A percentile compares a stretch with the other conserved stretches of the same genome.
Evolutionary conservation across 2,797 vertebrate genomes (phyloP).

Genomic region (Parauchenoglanis ngamensis): DNA sequence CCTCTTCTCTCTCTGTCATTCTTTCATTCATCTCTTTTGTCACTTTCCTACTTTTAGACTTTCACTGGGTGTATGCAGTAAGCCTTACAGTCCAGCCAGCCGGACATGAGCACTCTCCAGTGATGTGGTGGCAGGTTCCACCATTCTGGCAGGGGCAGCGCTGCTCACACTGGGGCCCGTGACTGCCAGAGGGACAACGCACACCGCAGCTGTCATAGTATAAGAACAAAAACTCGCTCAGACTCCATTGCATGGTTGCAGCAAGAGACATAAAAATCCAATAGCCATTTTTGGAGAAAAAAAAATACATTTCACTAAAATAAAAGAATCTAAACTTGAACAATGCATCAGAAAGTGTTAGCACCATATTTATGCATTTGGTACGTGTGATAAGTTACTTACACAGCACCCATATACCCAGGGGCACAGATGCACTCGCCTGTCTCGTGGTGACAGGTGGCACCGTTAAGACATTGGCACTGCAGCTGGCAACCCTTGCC

Average conservation of each 20-base stretch:
- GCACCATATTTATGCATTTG: not conserved
- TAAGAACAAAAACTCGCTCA: slow-evolving; percentile 28
- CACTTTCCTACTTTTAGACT: not conserved
- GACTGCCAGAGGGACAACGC: slow-evolving; percentile 91
- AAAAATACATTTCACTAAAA: not conserved
- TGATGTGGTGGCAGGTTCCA: slow-evolving; percentile 95
- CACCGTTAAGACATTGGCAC: slow-evolving; percentile 94
- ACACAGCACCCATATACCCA: slow-evolving; percentile 95
- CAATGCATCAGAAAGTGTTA: not conserved
- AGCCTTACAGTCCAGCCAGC: slow-evolving; percentile 90
- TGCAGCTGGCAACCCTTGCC: slow-evolving; percentile 92
- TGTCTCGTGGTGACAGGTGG: slow-evolving; percentile 91
- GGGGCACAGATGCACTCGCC: slow-evolving; percentile 95
- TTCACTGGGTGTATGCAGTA: slow-evolving; percentile 10
- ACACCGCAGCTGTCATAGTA: slow-evolving; percentile 86
- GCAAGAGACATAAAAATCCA: not conserved
- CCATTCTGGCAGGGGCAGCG: slow-evolving; percentile 97
- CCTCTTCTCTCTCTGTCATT: slow-evolving; percentile 16
- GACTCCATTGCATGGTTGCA: not conserved
- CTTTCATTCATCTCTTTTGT: slow-evolving; percentile 8
- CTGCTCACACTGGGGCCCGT: slow-evolving; percentile 92
- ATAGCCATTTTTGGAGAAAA: not conserved
- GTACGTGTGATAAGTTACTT: slow-evolving; percentile 71
- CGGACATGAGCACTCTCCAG: slow-evolving; percentile 92
- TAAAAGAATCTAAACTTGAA: not conserved